Evolutionary conservation across 2,113 vertebrate genomes (phyloP), one percentile per base, ranked within the genome.

Genomic region (Plectropomus leopardus): DNA sequence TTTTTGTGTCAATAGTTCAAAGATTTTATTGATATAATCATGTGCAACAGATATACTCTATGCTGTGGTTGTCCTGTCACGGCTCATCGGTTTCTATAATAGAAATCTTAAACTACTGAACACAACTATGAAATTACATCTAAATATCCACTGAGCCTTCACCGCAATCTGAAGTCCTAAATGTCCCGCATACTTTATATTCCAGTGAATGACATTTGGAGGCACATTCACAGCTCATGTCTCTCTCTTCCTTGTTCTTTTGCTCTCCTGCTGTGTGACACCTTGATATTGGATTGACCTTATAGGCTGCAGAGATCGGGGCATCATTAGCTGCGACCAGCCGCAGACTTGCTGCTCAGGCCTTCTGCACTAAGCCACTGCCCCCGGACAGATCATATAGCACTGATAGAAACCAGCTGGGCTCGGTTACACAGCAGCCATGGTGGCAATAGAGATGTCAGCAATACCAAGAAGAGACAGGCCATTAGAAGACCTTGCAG

Each of bases 241-340:
- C 17, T 30, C 81, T 40, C 48, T 71, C 42, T 55, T 40, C 44
- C 82, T 73, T 76, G 63, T 79, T 68, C 58, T 51, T 51, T 67
- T 58, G 32, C 76, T 66, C 60, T 66, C 70, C n/a, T 23, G 30
- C 76, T 76, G 60, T 42, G 71, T 59, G 86, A 88, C 85, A 82
- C 83, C 71, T 80, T 87, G 82, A 78, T 93, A 93, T 93, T 91
- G 90, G 90, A 92, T 94, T 93, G 89, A 92, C 92, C 92, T 86
- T 74, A 78, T 78, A 77, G 88, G 87, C 86, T 80, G 76, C 69
- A 76, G 78, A 77, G 91, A 86, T 89, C 83, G 68, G 75, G 90
- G 91, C 90, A 89, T 93, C 86, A 93, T 94, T 93, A 89, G 89
- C 80, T 70, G 80, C 17, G 50, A 78, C 80, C 73, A 70, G 75